These are phyloP conservation scores for Geotrupes spiniger DNA, from an alignment of 2,888 invertebrate genomes.

Conservation along the genomic window DNA sequence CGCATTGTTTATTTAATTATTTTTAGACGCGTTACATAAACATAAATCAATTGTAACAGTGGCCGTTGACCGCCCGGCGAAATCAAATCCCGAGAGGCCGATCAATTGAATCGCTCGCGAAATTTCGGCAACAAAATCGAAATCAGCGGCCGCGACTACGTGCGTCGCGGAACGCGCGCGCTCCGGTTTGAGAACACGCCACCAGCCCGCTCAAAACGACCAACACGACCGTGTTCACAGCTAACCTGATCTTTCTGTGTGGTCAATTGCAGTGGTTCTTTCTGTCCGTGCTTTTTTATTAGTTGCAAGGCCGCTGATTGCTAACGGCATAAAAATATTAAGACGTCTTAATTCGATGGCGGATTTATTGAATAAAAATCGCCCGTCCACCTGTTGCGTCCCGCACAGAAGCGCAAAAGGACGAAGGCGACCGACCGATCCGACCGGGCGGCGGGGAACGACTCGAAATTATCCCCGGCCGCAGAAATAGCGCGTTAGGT, in stretches of 20 bases:
- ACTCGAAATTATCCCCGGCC: not conserved
- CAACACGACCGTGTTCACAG: conserved; percentile 27
- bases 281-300: conserved; percentile 34
- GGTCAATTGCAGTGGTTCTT: conserved; percentile 36
- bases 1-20: too few relatives aligned
- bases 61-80: too few relatives aligned
- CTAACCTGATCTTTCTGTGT: conserved; percentile 33
- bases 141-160: too few relatives aligned
- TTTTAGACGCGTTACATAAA: too few relatives aligned
- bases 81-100: too few relatives aligned
- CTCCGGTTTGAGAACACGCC: conserved; percentile 17
- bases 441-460: conserved; percentile 2
- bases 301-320: conserved; percentile 34
- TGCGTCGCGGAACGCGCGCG: not conserved
- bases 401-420: too few relatives aligned
- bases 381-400: conserved; percentile 7
- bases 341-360: conserved; percentile 30
- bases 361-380: conserved; percentile 31
- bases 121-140: too few relatives aligned
- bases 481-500: too few relatives aligned
- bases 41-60: too few relatives aligned
- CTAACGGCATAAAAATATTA: conserved; percentile 30
- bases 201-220: conserved; percentile 18
- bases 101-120: too few relatives aligned
- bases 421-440: not conserved